Base-by-base conservation (phyloP, 2,888 invertebrate genomes). In the Tetragonula carbonaria region DNA sequence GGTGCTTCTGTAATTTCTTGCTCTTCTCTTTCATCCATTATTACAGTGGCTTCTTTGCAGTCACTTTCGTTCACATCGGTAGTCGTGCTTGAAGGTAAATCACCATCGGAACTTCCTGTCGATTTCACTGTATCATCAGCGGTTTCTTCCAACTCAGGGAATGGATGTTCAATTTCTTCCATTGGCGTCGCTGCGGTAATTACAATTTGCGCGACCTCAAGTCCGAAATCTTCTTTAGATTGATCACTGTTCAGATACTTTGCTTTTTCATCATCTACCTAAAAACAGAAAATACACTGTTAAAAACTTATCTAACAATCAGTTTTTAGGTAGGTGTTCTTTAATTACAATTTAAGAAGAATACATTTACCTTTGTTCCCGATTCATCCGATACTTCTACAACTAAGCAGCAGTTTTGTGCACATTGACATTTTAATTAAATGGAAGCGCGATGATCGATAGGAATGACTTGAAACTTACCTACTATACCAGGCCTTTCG, bases 171-270 rank as follows among this genome's bases (percentile, higher is more conserved):
- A 63, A 97, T 96, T 93, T 98, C 98, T 95, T 98, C 98, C 97
- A 98, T 98, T 67, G 98, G 98, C 66, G 98, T 98, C 87, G 98
- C 98, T 77, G 98, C 98, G 70, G 98, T 98, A 94, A 98, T 98
- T 82, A 98, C 98, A 91, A 98, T 98, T 95, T 98, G 97, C 75
- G 98, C 98, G 90, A 98, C 98, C 86, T 97, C 97, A 86, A 98
- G 96, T 90, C 97, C 97, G 90, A 96, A 95, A 89, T 96, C 96
- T 89, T 92, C 91, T n/a, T 88, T 87, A 16, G 82, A 38, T 45
- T 87, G 68, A 16, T 71, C 84, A 59, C 50, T 72, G 28, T 77
- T 68, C 18, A 67, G n/a, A 11, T 81, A 78, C 51, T 88, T 83
- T 28, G 67, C 23, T 80, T 78, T 74, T 4, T 74, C 82, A 28